A percentile compares a stretch with the other conserved stretches of the same genome.
Evolutionary conservation across 64 coral and sea anemone species (phyloP).

Genomic region (Acropora yongei): DNA sequence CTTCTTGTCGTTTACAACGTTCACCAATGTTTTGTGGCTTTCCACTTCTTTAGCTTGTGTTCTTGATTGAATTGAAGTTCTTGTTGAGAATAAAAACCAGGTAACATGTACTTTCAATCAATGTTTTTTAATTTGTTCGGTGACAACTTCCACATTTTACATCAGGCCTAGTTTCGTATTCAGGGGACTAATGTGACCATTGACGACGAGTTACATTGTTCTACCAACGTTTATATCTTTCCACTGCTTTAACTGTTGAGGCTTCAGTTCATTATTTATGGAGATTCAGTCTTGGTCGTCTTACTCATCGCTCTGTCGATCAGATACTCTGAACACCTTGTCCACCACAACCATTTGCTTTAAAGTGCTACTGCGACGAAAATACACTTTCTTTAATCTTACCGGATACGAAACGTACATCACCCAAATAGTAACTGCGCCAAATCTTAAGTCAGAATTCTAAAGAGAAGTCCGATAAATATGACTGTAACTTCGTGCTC

Average conservation of each 20-base stretch:
- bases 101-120: background rate
- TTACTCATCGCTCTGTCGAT: background rate
- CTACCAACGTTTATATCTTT: background rate
- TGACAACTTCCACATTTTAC: background rate
- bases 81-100: background rate
- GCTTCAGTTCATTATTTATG: background rate
- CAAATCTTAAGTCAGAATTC: no score
- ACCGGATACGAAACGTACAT: no score
- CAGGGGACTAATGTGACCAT: background rate
- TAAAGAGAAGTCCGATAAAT: no score
- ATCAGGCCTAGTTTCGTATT: background rate
- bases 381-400: no score
- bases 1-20: no score
- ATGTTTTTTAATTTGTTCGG: background rate
- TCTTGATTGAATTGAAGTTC: background rate
- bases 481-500: no score
- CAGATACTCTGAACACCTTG: constrained; percentile 11
- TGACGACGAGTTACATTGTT: background rate
- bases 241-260: background rate
- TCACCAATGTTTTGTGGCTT: no score
- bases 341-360: background rate
- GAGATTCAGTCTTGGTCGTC: background rate
- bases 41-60: no score
- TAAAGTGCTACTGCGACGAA: no score
- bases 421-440: no score